Conservation (phyloP, 2,113 vertebrate species). For the Acrocephalus arundinaceus region DNA sequence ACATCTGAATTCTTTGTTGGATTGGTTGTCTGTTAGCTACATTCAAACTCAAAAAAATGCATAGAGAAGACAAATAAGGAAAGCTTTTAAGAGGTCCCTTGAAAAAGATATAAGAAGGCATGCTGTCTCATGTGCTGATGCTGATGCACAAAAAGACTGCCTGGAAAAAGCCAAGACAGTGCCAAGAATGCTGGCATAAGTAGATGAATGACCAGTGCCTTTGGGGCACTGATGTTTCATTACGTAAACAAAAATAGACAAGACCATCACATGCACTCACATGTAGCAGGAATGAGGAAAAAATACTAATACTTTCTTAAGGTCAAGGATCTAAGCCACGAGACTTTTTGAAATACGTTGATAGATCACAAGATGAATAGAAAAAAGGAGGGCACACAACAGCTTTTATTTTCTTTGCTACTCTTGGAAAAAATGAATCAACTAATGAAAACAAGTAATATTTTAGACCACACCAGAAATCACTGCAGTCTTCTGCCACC, state of each 20-base stretch:
- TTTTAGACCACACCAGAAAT: neutral
- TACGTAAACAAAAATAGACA: slow-evolving; percentile 5
- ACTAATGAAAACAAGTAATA: neutral
- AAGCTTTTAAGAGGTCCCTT: neutral
- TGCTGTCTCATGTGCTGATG: slow-evolving; percentile 12
- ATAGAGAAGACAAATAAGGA: neutral
- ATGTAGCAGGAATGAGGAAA: slow-evolving; percentile 19
- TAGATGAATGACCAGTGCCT: slow-evolving; percentile 41
- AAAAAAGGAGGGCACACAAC: neutral
- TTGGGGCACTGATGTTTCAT: slow-evolving; percentile 13
- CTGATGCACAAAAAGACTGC: neutral
- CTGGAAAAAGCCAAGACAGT: neutral
- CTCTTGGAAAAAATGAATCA: neutral
- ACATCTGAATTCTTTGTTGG: neutral
- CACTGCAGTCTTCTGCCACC: neutral
- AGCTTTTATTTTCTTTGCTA: neutral
- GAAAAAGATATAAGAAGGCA: neutral
- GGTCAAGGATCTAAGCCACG: neutral
- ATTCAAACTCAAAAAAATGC: neutral
- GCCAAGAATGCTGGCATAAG: slow-evolving; percentile 2
- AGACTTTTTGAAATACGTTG: neutral
- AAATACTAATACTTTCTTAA: neutral
- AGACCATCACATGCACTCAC: slow-evolving; percentile 48
- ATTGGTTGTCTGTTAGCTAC: neutral
- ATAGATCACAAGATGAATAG: neutral